These are phyloP conservation scores for Hycleus cichorii DNA, from an alignment of 1,140 invertebrate genomes.

Conservation along the genomic window DNA sequence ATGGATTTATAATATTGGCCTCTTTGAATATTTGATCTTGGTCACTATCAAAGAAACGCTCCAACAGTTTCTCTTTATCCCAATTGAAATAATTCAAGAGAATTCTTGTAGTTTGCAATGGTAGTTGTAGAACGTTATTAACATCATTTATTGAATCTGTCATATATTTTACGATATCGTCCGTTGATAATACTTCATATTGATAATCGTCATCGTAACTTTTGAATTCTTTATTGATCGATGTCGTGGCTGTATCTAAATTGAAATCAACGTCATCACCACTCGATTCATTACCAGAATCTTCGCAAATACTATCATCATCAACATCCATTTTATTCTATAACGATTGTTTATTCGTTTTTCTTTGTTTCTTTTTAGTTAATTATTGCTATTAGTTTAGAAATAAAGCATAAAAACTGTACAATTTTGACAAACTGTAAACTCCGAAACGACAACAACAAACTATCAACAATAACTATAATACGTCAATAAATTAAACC, in stretches of 20 bases:
- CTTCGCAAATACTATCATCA: constrained; percentile 60
- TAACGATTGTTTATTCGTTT: too few species aligned
- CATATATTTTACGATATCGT: constrained; percentile 62
- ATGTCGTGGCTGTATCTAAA: constrained; percentile 77
- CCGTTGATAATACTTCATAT: constrained; percentile 74
- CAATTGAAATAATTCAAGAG: constrained; percentile 65
- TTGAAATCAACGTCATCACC: constrained; percentile 87
- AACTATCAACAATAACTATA: too few species aligned
- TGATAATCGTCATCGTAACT: constrained; percentile 83
- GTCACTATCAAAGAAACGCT: constrained; percentile 60
- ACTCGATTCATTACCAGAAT: constrained; percentile 85
- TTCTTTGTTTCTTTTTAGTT: too few species aligned
- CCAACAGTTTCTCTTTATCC: constrained; percentile 69
- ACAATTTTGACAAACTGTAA: too few species aligned
- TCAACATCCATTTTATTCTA: constrained; percentile 49
- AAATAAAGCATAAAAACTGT: too few species aligned
- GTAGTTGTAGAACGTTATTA: constrained; percentile 47
- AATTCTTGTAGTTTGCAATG: constrained; percentile 52
- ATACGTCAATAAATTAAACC: too few species aligned
- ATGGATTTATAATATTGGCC: constrained; percentile 59
- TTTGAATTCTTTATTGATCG: constrained; percentile 59
- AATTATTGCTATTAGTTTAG: too few species aligned
- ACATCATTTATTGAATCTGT: constrained; percentile 62
- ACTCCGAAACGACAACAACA: too few species aligned
- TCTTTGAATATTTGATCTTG: constrained; percentile 57